Evolutionary conservation across 2,888 invertebrate genomes (phyloP), one percentile per base, ranked within the genome.

Genomic region (Meiosimyza decipiens): DNA sequence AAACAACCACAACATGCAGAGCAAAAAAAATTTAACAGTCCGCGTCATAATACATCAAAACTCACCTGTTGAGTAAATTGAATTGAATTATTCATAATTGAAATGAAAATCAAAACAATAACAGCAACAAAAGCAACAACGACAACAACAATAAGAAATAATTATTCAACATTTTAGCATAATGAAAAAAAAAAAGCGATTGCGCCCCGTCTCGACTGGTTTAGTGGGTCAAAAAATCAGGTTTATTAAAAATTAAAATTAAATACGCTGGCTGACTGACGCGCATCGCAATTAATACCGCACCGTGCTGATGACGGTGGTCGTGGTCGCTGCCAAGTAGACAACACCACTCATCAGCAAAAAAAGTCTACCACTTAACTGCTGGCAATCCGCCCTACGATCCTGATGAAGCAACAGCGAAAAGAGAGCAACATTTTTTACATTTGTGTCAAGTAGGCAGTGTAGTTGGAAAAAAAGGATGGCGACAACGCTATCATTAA

Each of bases 211-310:
- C 75, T 71, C 78, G 79, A 77, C 79, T 82, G 77, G 80, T 83
- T 83, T 81, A 82, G 81, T 82, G 79, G 82, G 84, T 84, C 82
- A 82, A 83, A 77, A 77, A 82, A 81, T 82, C 82, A 80, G 83
- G 84, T 84, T 83, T 83, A 83, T 83, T 78, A 83, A 81, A 63
- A 79, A 84, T 82, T 83, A 77, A 84, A 81, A 83, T 83, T 80
- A 81, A 81, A 70, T 11, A 28, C 59, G 22, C 78, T 81, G 80
- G 12, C 78, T 81, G 80, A 79, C 50, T 28, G 63, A 80, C 79
- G 76, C 79, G 82, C 83, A 82, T 81, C 82, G 80, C 79, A 83
- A 83, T 82, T 81, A 83, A 74, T 68, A 57, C 57, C 57, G 18
- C 57, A 18, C 28, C 28, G 22, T 57, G 57, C 15, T 13, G 18